These are phyloP conservation scores for Neotoxoptera formosana DNA, from an alignment of 1,140 invertebrate species.

Conservation along the genomic window DNA sequence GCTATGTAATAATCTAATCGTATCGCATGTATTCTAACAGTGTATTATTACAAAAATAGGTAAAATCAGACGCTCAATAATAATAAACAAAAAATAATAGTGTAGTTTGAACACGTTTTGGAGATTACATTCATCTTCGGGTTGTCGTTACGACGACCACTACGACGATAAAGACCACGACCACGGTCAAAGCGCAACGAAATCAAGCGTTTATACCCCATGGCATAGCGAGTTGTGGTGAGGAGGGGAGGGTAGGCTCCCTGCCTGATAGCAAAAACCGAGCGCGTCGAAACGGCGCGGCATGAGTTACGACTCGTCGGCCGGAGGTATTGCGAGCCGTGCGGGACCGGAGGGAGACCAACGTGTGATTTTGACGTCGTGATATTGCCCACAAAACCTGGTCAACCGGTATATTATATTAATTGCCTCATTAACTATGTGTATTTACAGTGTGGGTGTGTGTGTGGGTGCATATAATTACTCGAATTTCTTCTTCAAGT, in stretches of 20 bases:
- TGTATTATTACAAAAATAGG: background rate
- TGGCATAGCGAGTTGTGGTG: background rate
- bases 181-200: background rate
- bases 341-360: background rate
- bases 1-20: background rate
- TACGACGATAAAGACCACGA: background rate
- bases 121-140: background rate
- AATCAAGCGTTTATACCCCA: background rate
- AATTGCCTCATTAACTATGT: conserved; percentile 7
- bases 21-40: background rate
- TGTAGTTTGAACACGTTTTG: background rate
- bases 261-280: background rate
- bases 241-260: background rate
- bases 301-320: background rate
- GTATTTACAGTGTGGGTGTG: background rate
- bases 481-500: background rate
- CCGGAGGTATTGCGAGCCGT: background rate
- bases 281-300: background rate
- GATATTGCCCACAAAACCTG: conserved; percentile 24
- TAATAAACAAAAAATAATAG: background rate
- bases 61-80: background rate
- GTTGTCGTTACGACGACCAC: background rate
- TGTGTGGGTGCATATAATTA: background rate
- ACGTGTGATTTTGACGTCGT: conserved; percentile 54
- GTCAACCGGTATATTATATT: conserved; percentile 23